These are phyloP conservation scores for Drosophila prostipennis DNA, from an alignment of 2,888 invertebrate species.

Conservation along the genomic window DNA sequence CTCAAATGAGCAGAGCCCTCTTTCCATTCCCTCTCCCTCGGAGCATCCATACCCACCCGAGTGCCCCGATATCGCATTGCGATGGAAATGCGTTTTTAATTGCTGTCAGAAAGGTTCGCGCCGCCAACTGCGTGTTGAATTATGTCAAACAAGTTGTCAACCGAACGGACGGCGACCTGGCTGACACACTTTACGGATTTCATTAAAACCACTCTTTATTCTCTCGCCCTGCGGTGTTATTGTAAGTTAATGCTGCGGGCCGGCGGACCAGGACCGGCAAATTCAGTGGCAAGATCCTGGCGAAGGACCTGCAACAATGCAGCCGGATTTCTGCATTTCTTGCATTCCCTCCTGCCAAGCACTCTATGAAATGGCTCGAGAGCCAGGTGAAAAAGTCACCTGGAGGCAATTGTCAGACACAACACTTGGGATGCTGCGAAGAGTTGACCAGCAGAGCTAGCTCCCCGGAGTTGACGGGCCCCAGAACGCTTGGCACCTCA, in stretches of 20 bases:
- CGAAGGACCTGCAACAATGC: conserved; percentile 1
- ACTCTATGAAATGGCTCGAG: conserved; percentile 10
- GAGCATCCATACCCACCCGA: background rate
- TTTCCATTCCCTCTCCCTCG: background rate
- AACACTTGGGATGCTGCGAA: conserved; percentile 23
- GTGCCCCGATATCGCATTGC: conserved; percentile 36
- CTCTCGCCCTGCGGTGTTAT: conserved; percentile 22
- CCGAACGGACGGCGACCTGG: conserved; percentile 33
- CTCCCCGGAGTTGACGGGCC: conserved; percentile 17
- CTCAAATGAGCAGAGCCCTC: conserved; percentile 50
- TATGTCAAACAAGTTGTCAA: conserved; percentile 68
- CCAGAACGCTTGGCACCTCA: conserved; percentile 18
- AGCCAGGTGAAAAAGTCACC: conserved; percentile 40
- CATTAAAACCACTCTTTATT: conserved; percentile 56
- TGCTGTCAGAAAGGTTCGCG: conserved; percentile 67
- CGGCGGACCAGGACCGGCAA: background rate
- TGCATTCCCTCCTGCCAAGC: conserved; percentile 9
- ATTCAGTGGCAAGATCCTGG: conserved; percentile 5
- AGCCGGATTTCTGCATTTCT: conserved; percentile 1
- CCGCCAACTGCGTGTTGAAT: conserved; percentile 53
- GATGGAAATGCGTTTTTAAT: conserved; percentile 70
- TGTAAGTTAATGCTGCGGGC: conserved; percentile 33
- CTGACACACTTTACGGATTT: conserved; percentile 61
- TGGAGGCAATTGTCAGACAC: conserved; percentile 45
- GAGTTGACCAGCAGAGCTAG: conserved; percentile 26